Percentiles rank a stretch among this genome's conserved stretches.
Evolutionary conservation across 2,797 vertebrate genomes (phyloP).

Genomic region (Pangasius krempfi): DNA sequence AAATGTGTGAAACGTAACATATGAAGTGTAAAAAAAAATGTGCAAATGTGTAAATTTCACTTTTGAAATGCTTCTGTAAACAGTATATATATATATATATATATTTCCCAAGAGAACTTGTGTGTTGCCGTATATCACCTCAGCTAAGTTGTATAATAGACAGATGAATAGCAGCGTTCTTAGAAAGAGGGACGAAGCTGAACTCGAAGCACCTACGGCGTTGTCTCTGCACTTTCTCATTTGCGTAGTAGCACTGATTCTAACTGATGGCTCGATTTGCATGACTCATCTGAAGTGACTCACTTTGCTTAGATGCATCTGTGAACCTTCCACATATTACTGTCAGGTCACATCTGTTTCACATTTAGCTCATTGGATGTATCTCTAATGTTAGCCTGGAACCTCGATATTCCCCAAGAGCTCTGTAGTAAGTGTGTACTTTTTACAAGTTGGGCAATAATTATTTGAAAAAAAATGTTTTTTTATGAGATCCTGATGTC

Average conservation of each 20-base stretch:
- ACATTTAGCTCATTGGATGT: neutral
- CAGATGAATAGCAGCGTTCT: neutral
- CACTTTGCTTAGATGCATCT: constrained; percentile 33
- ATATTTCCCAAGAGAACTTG: neutral
- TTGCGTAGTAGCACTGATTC: constrained; percentile 16
- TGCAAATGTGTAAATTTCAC: neutral
- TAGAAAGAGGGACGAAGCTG: neutral
- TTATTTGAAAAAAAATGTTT: neutral
- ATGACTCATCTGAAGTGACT: constrained; percentile 8
- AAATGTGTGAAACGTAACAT: neutral
- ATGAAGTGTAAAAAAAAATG: neutral
- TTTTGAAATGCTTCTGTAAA: neutral
- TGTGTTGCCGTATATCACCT: neutral
- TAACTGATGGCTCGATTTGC: constrained; percentile 28
- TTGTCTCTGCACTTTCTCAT: constrained; percentile 26
- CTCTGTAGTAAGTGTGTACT: constrained; percentile 4
- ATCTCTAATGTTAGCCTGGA: neutral
- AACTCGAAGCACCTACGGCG: neutral
- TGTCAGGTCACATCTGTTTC: constrained; percentile 20
- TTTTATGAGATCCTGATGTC: neutral
- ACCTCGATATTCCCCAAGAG: neutral
- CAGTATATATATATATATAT: neutral
- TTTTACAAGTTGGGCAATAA: constrained; percentile 11
- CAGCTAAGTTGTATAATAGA: neutral
- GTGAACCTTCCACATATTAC: constrained; percentile 24